Base-by-base conservation (phyloP, 2,113 vertebrate genomes). In the Chaetorhynchus papuensis region DNA sequence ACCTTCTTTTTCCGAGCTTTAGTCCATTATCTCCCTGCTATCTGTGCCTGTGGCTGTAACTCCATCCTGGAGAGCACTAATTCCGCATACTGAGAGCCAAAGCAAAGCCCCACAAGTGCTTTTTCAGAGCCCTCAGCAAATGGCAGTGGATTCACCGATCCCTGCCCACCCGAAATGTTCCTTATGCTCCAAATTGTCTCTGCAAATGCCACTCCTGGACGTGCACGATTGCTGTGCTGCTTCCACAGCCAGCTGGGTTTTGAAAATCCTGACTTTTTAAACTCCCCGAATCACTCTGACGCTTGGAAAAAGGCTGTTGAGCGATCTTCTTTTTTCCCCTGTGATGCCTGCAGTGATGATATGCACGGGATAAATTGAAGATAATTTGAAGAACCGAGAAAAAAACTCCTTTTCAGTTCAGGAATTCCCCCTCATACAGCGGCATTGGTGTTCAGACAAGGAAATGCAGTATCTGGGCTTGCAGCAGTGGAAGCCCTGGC, bases 391-490 rank as follows among this genome's bases (percentile, higher is more conserved):
- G 44, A 89, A 84, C 11, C 1, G 2, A 84, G 77, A 66, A 90
- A 91, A 91, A 77, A 54, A 1, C 6, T 60, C 45, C 15, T 69
- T 70, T 61, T 72, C 33, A 42, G 59, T 53, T 74, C n/a, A 37
- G 83, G 90, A 81, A 75, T 93, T 95, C 68, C 52, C 39, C 75
- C 42, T 93, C 52, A 12, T 10, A 11, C 30, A 21, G 54, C 87
- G 81, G 37, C 41, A 69, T 11, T 77, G 63, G 66, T 72, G 13
- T 47, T 88, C 22, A 35, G 54, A 31, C 79, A 69, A 45, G 76
- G 70, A 94, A 91, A 80, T 75, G 20, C 61, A 49, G 13, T n/a
- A 85, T 94, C 68, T 77, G 66, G 8, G 59, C 33, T 85, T 81
- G 33, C 47, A 86, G 83, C 78, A 74, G 59, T 24, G 59, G 74